These are phyloP conservation scores for Columba janthina DNA, from an alignment of 2,113 vertebrate species.

Conservation along the genomic window DNA sequence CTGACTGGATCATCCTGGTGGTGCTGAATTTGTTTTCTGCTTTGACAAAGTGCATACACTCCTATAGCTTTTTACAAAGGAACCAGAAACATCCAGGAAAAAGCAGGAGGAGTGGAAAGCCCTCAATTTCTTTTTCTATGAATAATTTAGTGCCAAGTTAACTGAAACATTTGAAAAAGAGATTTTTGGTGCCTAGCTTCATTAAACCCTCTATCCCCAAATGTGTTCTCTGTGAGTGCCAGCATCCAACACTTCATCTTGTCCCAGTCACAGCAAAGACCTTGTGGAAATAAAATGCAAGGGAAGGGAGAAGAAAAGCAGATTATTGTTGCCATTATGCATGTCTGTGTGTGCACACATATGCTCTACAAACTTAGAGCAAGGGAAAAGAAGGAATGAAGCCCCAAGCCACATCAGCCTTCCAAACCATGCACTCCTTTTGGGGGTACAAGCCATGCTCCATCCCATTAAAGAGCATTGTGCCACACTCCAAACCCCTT, in stretches of 20 bases:
- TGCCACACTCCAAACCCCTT: background rate
- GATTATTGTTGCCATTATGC: background rate
- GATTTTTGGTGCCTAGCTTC: conserved; percentile 51
- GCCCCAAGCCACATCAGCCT: background rate
- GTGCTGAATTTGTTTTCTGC: background rate
- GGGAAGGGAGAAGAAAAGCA: background rate
- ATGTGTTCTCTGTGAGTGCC: conserved; percentile 42
- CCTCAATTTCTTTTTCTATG: conserved; percentile 44
- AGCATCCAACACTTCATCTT: conserved; percentile 42
- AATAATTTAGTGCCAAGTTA: conserved; percentile 64
- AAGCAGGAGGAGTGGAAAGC: background rate
- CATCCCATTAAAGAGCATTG: accelerated
- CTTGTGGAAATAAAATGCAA: conserved; percentile 45
- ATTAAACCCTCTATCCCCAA: conserved; percentile 40
- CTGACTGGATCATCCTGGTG: background rate
- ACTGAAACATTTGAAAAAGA: conserved; percentile 23
- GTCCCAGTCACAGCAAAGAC: conserved; percentile 18
- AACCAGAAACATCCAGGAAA: background rate
- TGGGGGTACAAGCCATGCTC: accelerated
- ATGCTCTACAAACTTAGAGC: background rate
- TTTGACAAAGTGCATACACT: background rate
- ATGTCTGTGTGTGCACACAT: background rate
- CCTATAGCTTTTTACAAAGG: background rate
- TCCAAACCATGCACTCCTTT: background rate
- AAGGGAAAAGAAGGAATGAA: background rate